These are phyloP conservation scores for Sebastes taczanowskii DNA, from an alignment of 2,797 vertebrate genomes.

Conservation along the genomic window DNA sequence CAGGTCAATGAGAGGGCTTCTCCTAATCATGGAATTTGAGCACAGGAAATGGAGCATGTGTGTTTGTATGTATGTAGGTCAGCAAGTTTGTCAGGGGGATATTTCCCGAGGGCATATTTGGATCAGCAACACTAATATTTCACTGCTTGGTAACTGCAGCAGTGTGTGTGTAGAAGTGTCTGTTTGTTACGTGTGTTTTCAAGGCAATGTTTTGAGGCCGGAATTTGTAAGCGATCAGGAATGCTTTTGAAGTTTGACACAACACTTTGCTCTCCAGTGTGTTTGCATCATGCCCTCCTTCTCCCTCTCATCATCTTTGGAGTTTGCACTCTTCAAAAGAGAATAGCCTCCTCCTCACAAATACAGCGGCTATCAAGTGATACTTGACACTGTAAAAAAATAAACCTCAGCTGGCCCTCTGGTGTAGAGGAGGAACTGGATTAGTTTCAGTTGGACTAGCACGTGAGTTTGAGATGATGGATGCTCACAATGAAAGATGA, in stretches of 20 bases:
- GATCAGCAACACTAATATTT: conserved; percentile 42
- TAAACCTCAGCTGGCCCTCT: conserved; percentile 2
- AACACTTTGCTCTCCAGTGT: conserved; percentile 44
- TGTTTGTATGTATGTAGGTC: conserved; percentile 35
- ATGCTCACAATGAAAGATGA: conserved; percentile 45
- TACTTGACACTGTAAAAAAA: conserved; percentile 27
- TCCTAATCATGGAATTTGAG: conserved; percentile 11
- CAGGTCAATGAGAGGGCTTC: conserved; percentile 17
- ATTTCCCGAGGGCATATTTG: conserved; percentile 21
- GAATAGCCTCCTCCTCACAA: conserved; percentile 6
- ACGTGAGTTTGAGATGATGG: conserved; percentile 32
- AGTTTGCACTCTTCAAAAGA: conserved; percentile 19
- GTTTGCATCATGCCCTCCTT: conserved; percentile 34
- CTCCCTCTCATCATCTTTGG: conserved; percentile 51
- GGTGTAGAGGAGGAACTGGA: conserved; percentile 28
- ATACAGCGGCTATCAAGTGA: conserved; percentile 34
- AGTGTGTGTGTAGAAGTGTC: background rate
- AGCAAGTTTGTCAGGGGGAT: conserved; percentile 14
- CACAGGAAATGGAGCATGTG: conserved; percentile 36
- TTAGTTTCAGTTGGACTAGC: conserved; percentile 52
- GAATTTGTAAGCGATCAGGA: conserved; percentile 72
- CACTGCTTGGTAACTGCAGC: conserved; percentile 2
- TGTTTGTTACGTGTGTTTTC: conserved; percentile 32
- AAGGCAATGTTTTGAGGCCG: conserved; percentile 38
- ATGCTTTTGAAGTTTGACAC: conserved; percentile 80